Evolutionary conservation across 2,113 vertebrate species (phyloP).

Genomic region (Cariama cristata): DNA sequence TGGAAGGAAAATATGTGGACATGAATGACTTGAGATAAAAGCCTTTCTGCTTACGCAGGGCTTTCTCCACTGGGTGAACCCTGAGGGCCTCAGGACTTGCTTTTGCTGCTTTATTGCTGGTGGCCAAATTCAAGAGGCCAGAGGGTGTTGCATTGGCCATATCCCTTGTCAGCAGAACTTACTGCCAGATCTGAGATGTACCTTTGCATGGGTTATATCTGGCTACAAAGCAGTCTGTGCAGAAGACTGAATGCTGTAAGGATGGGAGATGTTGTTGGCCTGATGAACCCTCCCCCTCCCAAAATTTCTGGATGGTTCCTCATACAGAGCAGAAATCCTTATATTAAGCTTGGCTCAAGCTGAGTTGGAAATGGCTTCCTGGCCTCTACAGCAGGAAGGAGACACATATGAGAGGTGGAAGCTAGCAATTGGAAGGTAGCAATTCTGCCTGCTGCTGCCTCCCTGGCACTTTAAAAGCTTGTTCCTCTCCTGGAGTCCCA

Average conservation of each 20-base stretch:
- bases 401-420: fast-evolving
- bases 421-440: not conserved
- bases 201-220: not conserved
- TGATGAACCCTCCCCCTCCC: not conserved
- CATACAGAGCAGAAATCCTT: not conserved
- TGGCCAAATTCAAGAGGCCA: not conserved
- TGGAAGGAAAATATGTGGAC: not conserved
- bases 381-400: not conserved
- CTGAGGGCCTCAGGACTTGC: not conserved
- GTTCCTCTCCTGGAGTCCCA: not conserved
- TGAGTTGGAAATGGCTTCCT: not conserved
- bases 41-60: not conserved
- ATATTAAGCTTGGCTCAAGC: not conserved
- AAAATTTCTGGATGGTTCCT: not conserved
- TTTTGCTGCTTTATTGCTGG: not conserved
- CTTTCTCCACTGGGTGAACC: not conserved
- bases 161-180: not conserved
- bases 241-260: not conserved
- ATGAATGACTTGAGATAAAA: not conserved
- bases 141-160: too few relatives aligned
- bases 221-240: not conserved
- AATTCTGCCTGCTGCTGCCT: not conserved
- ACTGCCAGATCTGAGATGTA: not conserved
- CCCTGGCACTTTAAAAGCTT: not conserved
- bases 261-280: not conserved